Evolutionary conservation across 2,797 vertebrate species (phyloP).

Genomic region (Rachycentron canadum): DNA sequence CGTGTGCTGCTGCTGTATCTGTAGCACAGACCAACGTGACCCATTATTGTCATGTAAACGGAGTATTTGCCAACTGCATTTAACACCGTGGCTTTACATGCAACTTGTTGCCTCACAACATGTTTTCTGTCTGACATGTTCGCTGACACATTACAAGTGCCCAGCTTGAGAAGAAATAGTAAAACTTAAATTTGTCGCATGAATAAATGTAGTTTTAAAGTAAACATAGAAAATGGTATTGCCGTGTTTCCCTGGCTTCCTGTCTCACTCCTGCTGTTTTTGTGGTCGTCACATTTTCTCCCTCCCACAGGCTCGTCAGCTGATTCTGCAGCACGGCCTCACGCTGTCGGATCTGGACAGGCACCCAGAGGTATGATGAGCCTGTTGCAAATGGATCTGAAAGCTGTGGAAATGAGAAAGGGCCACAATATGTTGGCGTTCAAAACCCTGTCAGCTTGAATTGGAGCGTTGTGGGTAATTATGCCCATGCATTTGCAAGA

Average conservation of each 20-base stretch:
- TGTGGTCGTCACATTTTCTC: neutral
- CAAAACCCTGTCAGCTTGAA: conserved; percentile 11
- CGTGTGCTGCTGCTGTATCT: too few species aligned
- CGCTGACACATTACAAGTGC: neutral
- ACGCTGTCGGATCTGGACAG: conserved; percentile 94
- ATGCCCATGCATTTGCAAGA: neutral
- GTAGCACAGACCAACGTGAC: too few species aligned
- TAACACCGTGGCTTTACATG: conserved; percentile 4
- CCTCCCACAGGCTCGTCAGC: conserved; percentile 91
- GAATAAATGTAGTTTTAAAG: neutral
- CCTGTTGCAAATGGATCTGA: conserved; percentile 11
- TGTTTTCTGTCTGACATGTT: neutral
- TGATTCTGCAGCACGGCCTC: conserved; percentile 94
- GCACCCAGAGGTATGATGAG: conserved; percentile 91
- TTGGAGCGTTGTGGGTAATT: neutral
- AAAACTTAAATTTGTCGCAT: neutral
- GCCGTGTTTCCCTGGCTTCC: neutral
- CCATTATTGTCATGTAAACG: neutral
- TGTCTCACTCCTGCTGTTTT: neutral
- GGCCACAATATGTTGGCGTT: neutral
- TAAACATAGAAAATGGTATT: neutral
- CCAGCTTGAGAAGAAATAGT: neutral
- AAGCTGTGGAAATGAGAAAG: neutral
- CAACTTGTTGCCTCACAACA: conserved; percentile 3
- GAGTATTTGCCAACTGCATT: neutral